Conservation (phyloP, 2,888 invertebrate species). For the Thecophora atra region DNA sequence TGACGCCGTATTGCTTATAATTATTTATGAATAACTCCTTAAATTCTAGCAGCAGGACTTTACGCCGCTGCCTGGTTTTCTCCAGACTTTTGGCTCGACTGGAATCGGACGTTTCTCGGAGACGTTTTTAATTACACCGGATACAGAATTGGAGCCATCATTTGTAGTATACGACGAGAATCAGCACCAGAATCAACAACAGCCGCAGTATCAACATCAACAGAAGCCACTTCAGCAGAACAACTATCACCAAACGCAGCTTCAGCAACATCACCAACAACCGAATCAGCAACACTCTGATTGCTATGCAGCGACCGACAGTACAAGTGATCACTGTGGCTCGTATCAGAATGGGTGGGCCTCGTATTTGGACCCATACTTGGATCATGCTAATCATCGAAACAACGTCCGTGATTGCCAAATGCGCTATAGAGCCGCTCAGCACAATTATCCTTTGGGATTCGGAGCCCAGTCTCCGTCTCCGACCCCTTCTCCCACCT, state of each 20-base stretch:
- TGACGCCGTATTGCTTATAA: not conserved
- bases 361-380: constrained; percentile 15
- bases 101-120: constrained; percentile 86
- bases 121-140: constrained; percentile 67
- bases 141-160: constrained; percentile 44
- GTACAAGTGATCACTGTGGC: not conserved
- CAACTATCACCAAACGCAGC: constrained; percentile 14
- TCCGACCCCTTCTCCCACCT: constrained; percentile 32
- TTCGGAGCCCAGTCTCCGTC: constrained; percentile 40
- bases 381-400: constrained; percentile 14
- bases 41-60: constrained; percentile 51
- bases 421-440: not conserved
- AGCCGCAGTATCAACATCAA: constrained; percentile 19
- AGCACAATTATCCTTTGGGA: constrained; percentile 47
- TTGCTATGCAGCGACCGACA: not conserved
- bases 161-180: constrained; percentile 18
- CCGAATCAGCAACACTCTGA: constrained; percentile 27
- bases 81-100: constrained; percentile 86
- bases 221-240: constrained; percentile 26
- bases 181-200: constrained; percentile 20
- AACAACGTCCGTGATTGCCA: not conserved
- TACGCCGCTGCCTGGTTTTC: constrained; percentile 79
- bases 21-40: not conserved
- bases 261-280: constrained; percentile 25
- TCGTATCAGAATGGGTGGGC: constrained; percentile 7